phyloP scores from a whole-genome alignment of 2,888 invertebrate genomes.

The Drosophila hawaiiensis region DNA sequence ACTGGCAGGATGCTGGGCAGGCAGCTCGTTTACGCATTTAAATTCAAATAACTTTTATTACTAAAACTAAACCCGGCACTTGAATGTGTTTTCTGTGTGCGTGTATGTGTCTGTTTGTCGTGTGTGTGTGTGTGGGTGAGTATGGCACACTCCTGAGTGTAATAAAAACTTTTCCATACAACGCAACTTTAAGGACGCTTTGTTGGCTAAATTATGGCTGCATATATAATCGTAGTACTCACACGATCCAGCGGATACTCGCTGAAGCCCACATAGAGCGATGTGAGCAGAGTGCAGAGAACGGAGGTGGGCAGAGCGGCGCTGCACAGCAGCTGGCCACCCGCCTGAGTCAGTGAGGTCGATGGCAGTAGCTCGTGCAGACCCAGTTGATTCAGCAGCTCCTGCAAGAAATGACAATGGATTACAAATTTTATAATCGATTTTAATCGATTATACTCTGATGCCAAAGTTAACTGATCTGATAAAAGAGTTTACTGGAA shows the following conservation, averaged over 20 bases:
- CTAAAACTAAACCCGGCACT: slow-evolving; percentile 66
- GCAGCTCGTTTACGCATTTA: slow-evolving; percentile 80
- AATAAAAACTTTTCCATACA: slow-evolving; percentile 79
- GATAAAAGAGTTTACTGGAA: neutral
- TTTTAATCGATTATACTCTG: neutral
- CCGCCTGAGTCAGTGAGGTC: slow-evolving; percentile 82
- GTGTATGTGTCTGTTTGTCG: slow-evolving; percentile 6
- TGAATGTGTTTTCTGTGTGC: slow-evolving; percentile 19
- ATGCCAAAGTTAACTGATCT: neutral
- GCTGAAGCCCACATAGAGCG: slow-evolving; percentile 83
- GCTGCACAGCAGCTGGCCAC: slow-evolving; percentile 80
- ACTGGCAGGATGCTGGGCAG: slow-evolving; percentile 49
- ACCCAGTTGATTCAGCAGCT: slow-evolving; percentile 82
- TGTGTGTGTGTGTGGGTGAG: slow-evolving; percentile 17
- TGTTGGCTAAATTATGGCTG: slow-evolving; percentile 77
- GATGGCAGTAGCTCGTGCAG: slow-evolving; percentile 82
- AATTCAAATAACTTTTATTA: slow-evolving; percentile 82
- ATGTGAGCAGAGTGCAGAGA: slow-evolving; percentile 79
- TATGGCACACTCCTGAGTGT: slow-evolving; percentile 69
- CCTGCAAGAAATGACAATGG: slow-evolving; percentile 47
- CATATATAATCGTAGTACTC: slow-evolving; percentile 80
- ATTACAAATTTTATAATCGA: neutral
- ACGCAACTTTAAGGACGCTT: slow-evolving; percentile 64
- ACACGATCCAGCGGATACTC: slow-evolving; percentile 84
- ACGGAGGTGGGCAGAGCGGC: slow-evolving; percentile 78